Evolutionary conservation across 2,888 invertebrate genomes (phyloP).

Genomic region (Phengaris arion): DNA sequence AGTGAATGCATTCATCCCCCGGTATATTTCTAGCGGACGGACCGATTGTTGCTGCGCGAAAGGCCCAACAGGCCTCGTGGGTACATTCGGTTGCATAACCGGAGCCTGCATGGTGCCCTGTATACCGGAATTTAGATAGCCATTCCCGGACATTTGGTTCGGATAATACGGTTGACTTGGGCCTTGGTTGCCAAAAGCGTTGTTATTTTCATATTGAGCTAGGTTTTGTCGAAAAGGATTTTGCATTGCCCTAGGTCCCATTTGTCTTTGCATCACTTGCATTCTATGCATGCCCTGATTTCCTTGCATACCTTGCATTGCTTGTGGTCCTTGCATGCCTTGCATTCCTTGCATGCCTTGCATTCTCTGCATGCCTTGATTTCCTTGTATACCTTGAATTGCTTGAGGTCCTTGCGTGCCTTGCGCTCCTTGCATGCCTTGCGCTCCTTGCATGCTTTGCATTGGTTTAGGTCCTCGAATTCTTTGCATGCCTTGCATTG

Average conservation of each 20-base stretch:
- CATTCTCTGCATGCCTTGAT: too few species aligned
- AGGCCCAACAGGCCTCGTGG: neutral
- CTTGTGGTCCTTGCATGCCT: neutral
- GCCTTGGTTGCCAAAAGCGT: conserved; percentile 6
- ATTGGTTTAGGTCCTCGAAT: too few species aligned
- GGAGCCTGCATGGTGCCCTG: conserved; percentile 12
- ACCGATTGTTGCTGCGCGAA: conserved; percentile 25
- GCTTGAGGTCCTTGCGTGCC: neutral
- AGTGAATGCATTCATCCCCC: conserved; percentile 40
- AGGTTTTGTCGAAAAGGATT: neutral
- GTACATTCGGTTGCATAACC: conserved; percentile 12
- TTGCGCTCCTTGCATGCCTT: neutral
- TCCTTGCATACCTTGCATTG: neutral
- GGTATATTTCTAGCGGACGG: conserved; percentile 31
- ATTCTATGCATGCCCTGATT: neutral
- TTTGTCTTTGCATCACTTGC: conserved; percentile 15
- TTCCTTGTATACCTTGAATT: neutral
- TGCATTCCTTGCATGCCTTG: neutral
- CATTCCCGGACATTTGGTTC: neutral
- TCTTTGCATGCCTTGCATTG: neutral
- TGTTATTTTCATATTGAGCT: neutral
- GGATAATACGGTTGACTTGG: neutral
- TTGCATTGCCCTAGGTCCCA: conserved; percentile 9
- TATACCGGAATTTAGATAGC: neutral
- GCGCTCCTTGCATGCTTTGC: neutral